phyloP scores from a whole-genome alignment of 2,888 invertebrate genomes.

The Aspidiotus destructor region DNA sequence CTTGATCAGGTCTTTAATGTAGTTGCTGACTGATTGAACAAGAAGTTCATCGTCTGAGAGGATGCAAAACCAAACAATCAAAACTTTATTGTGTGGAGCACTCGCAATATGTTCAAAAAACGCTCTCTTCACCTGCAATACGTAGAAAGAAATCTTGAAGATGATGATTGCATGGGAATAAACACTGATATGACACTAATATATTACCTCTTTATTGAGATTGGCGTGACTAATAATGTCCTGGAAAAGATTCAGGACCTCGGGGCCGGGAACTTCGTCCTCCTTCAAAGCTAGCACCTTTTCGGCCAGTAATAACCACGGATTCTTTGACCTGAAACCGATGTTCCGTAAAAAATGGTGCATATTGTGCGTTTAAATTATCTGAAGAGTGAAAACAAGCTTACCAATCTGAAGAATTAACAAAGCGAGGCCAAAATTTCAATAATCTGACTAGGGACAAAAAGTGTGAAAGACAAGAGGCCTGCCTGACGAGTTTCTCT shows the following conservation, averaged over 20 bases:
- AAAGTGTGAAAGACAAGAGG: conserved; percentile 1
- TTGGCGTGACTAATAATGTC: conserved; percentile 7
- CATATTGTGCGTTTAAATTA: not conserved
- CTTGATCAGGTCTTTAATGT: conserved; percentile 3
- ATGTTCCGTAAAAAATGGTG: not conserved
- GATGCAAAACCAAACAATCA: conserved; percentile 17
- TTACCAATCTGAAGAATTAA: too few species aligned
- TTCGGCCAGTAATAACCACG: conserved; percentile 15
- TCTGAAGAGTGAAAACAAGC: too few species aligned
- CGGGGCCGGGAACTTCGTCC: not conserved
- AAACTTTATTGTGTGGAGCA: conserved; percentile 3
- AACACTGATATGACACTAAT: not conserved
- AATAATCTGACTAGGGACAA: conserved; percentile 8
- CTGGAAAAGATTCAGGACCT: conserved; percentile 16
- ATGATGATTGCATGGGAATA: not conserved
- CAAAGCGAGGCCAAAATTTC: conserved; percentile 14
- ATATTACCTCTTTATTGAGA: conserved; percentile 3
- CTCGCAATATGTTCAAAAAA: conserved; percentile 16
- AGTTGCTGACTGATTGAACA: conserved; percentile 9
- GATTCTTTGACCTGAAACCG: conserved; percentile 10
- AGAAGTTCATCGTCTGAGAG: conserved; percentile 18
- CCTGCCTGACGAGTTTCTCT: conserved; percentile 5
- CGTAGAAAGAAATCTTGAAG: not conserved
- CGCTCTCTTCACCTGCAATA: conserved; percentile 9
- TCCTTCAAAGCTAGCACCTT: not conserved